Evolutionary conservation across 2,113 vertebrate species (phyloP), one percentile per base, ranked within the genome.

Genomic region (Psilopogon haemacephalus): DNA sequence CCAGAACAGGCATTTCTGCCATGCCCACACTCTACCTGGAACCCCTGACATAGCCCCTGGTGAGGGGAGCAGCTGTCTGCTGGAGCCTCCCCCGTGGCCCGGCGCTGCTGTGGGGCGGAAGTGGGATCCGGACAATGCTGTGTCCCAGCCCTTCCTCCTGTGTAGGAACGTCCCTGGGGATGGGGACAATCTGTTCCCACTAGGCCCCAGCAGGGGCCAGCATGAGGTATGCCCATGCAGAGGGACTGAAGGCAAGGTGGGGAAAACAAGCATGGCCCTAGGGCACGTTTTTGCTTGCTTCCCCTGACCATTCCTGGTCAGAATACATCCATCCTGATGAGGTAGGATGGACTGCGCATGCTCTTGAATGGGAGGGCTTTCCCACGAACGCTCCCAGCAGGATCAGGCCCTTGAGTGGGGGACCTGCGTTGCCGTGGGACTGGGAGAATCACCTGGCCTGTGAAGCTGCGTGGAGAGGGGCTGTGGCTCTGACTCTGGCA

Each of bases 141-240:
- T 5, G 15, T 11, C 92, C 92, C 90, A 93, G 94, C 92, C 60
- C 94, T 95, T 93, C 88, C 83, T 94, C 65, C 71, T 15, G 70
- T 3, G 5, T 74, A 92, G 84, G 70, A 46, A 86, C 69, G 67
- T 95, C 93, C 92, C 64, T 59, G 42, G 68, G 82, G 79, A 77
- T 9, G 10, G 71, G 89, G 75, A 91, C 92, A 90, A 32, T 50
- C 38, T 11, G 86, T 96, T 93, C 91, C 83, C 4, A 7, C 50
- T 60, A 77, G 80, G 50, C 72, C 32, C 4, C 18, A 86, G 42
- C 37, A 28, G 63, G 17, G 27, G 4, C 16, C 6, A 44, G 77
- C 48, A 38, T 3, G 0, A 33, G 46, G 23, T 5, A 2, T 0
- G 2, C 67, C 54, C 4, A 0, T 40, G 38, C 35, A 78, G 23